Conservation (phyloP, 2,797 vertebrate species). For the Rhincodon typus region DNA sequence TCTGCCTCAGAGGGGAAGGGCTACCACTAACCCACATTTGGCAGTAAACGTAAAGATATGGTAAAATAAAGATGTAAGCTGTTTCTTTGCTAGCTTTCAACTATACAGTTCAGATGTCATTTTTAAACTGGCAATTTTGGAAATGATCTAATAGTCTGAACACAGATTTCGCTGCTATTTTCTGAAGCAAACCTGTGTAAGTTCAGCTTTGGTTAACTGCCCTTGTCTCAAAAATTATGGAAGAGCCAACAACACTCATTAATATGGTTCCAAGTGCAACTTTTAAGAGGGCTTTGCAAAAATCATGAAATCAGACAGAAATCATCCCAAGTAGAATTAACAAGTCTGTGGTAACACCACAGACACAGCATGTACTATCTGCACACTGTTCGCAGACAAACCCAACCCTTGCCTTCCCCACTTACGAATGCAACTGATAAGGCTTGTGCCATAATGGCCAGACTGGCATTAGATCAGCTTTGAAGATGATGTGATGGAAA, state of each 20-base stretch:
- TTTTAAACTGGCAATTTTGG: background rate
- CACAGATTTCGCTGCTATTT: background rate
- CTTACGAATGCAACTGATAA: background rate
- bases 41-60: background rate
- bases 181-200: background rate
- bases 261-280: background rate
- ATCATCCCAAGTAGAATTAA: background rate
- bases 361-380: background rate
- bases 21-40: background rate
- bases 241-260: background rate
- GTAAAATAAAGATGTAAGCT: background rate
- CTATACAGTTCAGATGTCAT: background rate
- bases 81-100: background rate
- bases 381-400: background rate
- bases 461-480: background rate
- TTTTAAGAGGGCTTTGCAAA: background rate
- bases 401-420: no score
- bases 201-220: background rate
- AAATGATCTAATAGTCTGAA: background rate
- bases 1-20: background rate
- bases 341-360: background rate
- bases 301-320: background rate
- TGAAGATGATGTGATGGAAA: slow-evolving; percentile 32
- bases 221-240: background rate
- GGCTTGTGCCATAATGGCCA: background rate